Conservation (phyloP, 2,113 vertebrate genomes). For the Saguinus imperator region DNA sequence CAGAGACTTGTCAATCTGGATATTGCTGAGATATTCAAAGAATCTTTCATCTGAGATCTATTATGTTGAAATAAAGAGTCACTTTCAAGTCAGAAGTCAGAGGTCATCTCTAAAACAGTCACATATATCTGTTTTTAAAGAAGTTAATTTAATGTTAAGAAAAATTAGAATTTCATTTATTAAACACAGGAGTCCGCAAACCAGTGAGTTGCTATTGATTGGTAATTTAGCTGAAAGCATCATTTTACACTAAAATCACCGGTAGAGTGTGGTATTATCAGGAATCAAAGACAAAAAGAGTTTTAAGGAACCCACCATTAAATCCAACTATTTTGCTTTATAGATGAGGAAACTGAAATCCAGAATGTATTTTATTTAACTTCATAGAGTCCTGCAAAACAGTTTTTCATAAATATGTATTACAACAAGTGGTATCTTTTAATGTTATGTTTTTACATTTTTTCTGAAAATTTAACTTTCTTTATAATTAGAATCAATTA, state of each 20-base stretch:
- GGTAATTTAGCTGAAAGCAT: neutral
- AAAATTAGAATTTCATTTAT: slow-evolving; percentile 63
- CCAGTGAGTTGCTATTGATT: slow-evolving; percentile 49
- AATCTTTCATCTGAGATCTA: slow-evolving; percentile 62
- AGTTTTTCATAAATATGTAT: slow-evolving; percentile 41
- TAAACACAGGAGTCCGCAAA: slow-evolving; percentile 43
- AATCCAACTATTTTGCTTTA: neutral
- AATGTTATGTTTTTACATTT: slow-evolving; percentile 39
- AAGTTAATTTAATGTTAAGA: slow-evolving; percentile 47
- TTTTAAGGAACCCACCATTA: neutral
- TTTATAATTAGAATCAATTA: slow-evolving; percentile 56
- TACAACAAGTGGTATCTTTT: slow-evolving; percentile 45
- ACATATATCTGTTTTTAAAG: slow-evolving; percentile 52
- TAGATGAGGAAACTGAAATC: slow-evolving; percentile 46
- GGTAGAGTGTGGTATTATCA: neutral
- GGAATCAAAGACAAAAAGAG: neutral
- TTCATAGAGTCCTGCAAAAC: slow-evolving; percentile 20
- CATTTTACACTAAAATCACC: slow-evolving; percentile 20
- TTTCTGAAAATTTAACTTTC: slow-evolving; percentile 55
- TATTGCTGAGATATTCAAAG: slow-evolving; percentile 50
- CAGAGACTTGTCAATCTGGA: slow-evolving; percentile 46
- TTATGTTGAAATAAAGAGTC: slow-evolving; percentile 67
- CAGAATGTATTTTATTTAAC: slow-evolving; percentile 21
- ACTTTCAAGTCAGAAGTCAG: slow-evolving; percentile 61
- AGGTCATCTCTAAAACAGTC: slow-evolving; percentile 63